Evolutionary conservation across 2,888 invertebrate species (phyloP).

Genomic region (Heteromyza rotundicornis): DNA sequence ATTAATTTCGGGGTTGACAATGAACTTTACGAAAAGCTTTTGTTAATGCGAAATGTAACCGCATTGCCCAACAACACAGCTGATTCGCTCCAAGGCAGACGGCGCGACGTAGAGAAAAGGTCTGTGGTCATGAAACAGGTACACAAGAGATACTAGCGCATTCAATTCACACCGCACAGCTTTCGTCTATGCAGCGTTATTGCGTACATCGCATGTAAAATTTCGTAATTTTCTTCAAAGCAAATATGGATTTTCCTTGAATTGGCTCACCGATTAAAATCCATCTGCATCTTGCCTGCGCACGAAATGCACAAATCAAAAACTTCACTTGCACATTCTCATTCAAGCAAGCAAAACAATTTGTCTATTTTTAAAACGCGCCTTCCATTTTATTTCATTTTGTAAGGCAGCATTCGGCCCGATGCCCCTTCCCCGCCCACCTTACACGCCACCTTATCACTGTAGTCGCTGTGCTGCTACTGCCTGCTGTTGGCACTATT

Average conservation of each 20-base stretch:
- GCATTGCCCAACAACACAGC: neutral
- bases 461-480: neutral
- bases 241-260: too few species aligned
- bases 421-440: too few species aligned
- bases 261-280: too few species aligned
- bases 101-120: too few species aligned
- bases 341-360: neutral
- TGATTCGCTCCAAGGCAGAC: too few species aligned
- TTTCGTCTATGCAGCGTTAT: neutral
- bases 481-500: neutral
- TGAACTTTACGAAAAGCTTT: constrained; percentile 31
- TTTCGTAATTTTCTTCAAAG: too few species aligned
- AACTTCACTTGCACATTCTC: neutral
- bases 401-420: neutral
- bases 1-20: constrained; percentile 33
- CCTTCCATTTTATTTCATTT: neutral
- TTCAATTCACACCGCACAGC: too few species aligned
- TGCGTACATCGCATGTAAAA: neutral
- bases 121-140: too few species aligned
- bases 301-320: too few species aligned
- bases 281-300: too few species aligned
- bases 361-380: neutral
- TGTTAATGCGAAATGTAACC: constrained; percentile 28
- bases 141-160: too few species aligned
- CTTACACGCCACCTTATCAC: too few species aligned